Conservation (phyloP, 2,797 vertebrate genomes). For the Mormyrus hasselquistii region DNA sequence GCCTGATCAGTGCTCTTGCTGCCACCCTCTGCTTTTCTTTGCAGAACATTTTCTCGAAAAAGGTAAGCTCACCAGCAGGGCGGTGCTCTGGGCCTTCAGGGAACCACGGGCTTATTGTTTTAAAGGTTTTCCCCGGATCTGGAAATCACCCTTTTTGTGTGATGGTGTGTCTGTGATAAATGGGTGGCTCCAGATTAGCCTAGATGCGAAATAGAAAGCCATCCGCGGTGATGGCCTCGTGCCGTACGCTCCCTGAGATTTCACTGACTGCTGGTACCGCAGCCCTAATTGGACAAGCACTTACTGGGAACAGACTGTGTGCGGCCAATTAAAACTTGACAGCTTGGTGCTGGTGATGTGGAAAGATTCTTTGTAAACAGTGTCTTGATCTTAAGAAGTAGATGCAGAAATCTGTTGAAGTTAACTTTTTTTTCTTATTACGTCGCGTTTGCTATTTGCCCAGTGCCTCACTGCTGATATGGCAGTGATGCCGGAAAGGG, state of each 20-base stretch:
- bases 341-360: background rate
- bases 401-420: background rate
- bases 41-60: conserved; percentile 99
- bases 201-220: background rate
- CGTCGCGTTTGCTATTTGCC: background rate
- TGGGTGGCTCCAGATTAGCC: background rate
- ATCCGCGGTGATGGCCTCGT: background rate
- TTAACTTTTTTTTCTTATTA: background rate
- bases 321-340: background rate
- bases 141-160: background rate
- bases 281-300: background rate
- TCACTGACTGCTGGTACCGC: background rate
- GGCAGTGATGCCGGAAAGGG: background rate
- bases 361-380: background rate
- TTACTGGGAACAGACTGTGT: background rate
- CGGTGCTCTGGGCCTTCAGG: background rate
- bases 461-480: background rate
- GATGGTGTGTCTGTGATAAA: background rate
- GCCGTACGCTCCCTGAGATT: background rate
- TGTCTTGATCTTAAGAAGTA: background rate
- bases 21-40: conserved; percentile 96
- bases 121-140: background rate
- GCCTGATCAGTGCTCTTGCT: conserved; percentile 89
- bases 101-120: background rate
- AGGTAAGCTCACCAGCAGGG: conserved; percentile 60